A percentile compares a stretch with the other conserved stretches of the same genome.
phyloP scores from a whole-genome alignment of 2,797 vertebrate genomes.

The Discoglossus pictus region DNA sequence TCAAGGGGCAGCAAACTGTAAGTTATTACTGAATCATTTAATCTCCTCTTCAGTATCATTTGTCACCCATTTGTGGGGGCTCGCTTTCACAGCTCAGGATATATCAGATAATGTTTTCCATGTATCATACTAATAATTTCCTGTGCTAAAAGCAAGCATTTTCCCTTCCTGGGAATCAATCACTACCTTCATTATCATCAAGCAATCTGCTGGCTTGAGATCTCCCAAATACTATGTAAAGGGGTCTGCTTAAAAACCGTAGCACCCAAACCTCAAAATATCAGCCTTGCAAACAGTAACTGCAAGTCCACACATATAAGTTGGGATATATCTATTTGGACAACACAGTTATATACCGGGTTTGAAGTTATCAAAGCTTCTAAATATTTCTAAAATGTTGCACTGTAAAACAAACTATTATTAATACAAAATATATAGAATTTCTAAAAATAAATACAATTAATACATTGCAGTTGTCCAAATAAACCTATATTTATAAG shows the following conservation, averaged over 20 bases:
- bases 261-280: too few relatives aligned
- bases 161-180: conserved; percentile 30
- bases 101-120: conserved; percentile 24
- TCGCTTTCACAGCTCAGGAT: conserved; percentile 1
- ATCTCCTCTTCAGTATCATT: conserved; percentile 16
- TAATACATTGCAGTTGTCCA: too few relatives aligned
- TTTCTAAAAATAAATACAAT: too few relatives aligned
- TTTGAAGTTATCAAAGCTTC: too few relatives aligned
- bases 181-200: conserved; percentile 6
- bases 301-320: too few relatives aligned
- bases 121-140: conserved; percentile 34
- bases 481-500: too few relatives aligned
- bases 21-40: conserved; percentile 13
- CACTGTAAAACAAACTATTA: too few relatives aligned
- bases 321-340: too few relatives aligned
- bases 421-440: too few relatives aligned
- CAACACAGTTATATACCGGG: too few relatives aligned
- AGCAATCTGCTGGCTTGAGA: neutral
- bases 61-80: conserved; percentile 19
- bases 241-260: neutral
- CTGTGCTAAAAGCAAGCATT: conserved; percentile 19
- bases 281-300: too few relatives aligned
- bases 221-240: neutral
- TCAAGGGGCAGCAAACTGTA: neutral
- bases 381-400: too few relatives aligned